phyloP scores from a whole-genome alignment of 1,140 invertebrate species.

The Palaemon carinicauda region DNA sequence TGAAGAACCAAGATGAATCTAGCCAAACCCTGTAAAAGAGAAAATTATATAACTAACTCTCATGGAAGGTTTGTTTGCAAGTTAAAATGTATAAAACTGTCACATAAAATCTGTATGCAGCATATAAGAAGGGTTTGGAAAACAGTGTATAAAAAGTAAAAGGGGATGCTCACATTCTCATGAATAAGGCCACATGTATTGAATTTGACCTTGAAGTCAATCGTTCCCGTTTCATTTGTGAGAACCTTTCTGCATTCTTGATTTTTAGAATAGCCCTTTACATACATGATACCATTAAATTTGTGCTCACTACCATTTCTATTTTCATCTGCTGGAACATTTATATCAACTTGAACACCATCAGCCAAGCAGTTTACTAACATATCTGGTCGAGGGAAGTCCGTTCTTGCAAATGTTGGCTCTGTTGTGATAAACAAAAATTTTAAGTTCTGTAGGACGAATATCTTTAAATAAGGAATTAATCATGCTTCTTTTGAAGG shows the following conservation, averaged over 20 bases:
- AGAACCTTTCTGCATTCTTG: slow-evolving; percentile 85
- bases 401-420: slow-evolving; percentile 70
- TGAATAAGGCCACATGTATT: slow-evolving; percentile 91
- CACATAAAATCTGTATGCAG: background rate
- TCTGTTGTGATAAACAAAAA: slow-evolving; percentile 30
- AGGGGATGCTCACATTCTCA: slow-evolving; percentile 77
- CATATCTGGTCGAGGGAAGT: slow-evolving; percentile 86
- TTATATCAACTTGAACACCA: slow-evolving; percentile 87
- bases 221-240: slow-evolving; percentile 72
- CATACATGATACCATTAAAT: slow-evolving; percentile 91
- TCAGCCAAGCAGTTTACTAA: slow-evolving; percentile 88
- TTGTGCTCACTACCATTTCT: slow-evolving; percentile 75
- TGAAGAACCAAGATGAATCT: slow-evolving; percentile 93
- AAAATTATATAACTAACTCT: slow-evolving; percentile 3
- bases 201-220: slow-evolving; percentile 91
- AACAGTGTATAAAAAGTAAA: slow-evolving; percentile 17
- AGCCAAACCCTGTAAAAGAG: slow-evolving; percentile 78
- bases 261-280: slow-evolving; percentile 93
- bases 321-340: no score
- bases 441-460: no score
- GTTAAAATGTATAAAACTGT: no score
- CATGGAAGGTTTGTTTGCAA: no score
- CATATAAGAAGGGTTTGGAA: background rate
- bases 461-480: background rate
- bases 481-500: background rate